Evolutionary conservation across 2,888 invertebrate genomes (phyloP), one percentile per base, ranked within the genome.

Genomic region (Eupithecia vulgata): DNA sequence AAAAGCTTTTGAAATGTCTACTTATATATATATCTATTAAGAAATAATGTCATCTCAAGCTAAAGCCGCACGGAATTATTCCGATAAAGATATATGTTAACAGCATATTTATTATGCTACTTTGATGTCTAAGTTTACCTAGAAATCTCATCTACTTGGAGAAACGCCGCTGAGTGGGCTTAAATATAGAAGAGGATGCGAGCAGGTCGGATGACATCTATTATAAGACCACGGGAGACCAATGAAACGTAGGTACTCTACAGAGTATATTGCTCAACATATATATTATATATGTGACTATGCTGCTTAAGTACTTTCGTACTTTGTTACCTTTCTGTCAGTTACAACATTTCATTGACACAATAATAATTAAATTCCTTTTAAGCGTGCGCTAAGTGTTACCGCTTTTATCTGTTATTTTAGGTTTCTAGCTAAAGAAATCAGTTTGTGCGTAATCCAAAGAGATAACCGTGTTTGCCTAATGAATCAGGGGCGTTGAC

Each of bases 141-240:
- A 80, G 76, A 82, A 83, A 85, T 85, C 84, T 81, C 82, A 83
- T 85, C 84, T 85, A 86, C 87, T 84, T 85, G 84, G 85, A 83
- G 86, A 84, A 85, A 84, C 86, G 85, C 82, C 87, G 88, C 83
- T 82, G 88, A 86, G 89, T 85, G 86, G 83, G 83, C 87, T 92
- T 94, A 94, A 90, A 94, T 94, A 91, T 93, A 94, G 92, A 92
- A 88, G 90, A 90, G 91, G 92, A 94, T 93, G 90, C 90, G 88
- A 90, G 92, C 92, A 91, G 94, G 92, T 93, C 93, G 91, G 90
- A 88, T 94, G 94, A 93, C 94, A 92, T 92, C 94, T 94, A 94
- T 92, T 93, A 93, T 94, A 94, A 94, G 94, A 91, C 85, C 91
- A 90, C 92, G 91, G 84, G 91, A 91, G 91, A 92, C 91, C 89